Conservation (phyloP, 2,797 vertebrate species). For the Amniataba percoides region DNA sequence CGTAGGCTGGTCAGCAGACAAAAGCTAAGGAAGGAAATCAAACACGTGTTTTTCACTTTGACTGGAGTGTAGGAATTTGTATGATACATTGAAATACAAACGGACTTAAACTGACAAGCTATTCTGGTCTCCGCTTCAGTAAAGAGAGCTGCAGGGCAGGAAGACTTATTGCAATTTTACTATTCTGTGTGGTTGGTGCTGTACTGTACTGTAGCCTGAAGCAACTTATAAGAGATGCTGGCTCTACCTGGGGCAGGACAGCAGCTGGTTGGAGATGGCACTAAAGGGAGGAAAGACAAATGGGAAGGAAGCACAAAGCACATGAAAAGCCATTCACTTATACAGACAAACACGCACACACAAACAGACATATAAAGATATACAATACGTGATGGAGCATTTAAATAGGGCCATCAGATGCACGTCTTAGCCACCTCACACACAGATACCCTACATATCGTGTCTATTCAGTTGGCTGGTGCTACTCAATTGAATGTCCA, state of each 20-base stretch:
- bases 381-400: not conserved
- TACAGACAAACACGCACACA: conserved; percentile 16
- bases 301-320: conserved; percentile 65
- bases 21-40: conserved; percentile 56
- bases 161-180: conserved; percentile 1
- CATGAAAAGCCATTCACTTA: conserved; percentile 58
- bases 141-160: conserved; percentile 13
- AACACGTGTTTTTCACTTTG: conserved; percentile 27
- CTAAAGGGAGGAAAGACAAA: conserved; percentile 78
- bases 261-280: conserved; percentile 77
- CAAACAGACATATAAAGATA: conserved; percentile 11
- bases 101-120: conserved; percentile 1
- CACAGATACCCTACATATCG: not conserved
- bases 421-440: conserved; percentile 14
- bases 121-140: conserved; percentile 2
- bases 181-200: conserved; percentile 31
- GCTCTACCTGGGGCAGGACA: conserved; percentile 78
- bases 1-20: conserved; percentile 63
- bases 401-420: conserved; percentile 11
- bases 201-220: not conserved
- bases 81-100: conserved; percentile 8
- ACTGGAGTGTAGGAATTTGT: conserved; percentile 7
- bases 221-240: conserved; percentile 31
- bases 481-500: not conserved
- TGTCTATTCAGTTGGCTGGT: not conserved